A percentile compares a stretch with the other conserved stretches of the same genome.
Conservation (phyloP, 2,888 invertebrate genomes). For the Tiliacea aurago region DNA sequence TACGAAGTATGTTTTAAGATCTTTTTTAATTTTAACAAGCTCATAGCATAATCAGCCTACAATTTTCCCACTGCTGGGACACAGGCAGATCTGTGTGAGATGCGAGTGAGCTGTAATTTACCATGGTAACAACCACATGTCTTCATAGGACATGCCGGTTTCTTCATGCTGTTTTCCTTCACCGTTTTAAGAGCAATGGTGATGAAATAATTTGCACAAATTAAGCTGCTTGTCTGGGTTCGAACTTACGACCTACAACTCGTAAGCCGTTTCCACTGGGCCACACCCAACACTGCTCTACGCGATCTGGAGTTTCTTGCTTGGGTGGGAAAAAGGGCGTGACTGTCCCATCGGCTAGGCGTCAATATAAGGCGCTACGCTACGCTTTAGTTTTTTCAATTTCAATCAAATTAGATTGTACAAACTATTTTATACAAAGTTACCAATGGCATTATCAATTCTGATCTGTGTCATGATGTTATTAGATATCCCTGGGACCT, state of each 20-base stretch:
- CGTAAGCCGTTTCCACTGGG: background rate
- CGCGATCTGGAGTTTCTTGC: background rate
- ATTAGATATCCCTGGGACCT: constrained; percentile 28
- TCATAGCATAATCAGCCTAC: background rate
- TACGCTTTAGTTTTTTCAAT: background rate
- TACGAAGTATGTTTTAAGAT: constrained; percentile 56
- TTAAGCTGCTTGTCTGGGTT: background rate
- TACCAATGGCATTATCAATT: background rate
- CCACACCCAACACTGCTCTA: background rate
- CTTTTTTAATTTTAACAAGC: background rate
- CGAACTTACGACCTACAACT: background rate
- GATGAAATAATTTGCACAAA: background rate
- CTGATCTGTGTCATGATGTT: background rate
- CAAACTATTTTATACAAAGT: background rate
- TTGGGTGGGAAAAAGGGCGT: background rate
- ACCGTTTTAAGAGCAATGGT: background rate
- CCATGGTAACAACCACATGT: background rate
- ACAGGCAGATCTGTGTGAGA: background rate
- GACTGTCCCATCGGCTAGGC: background rate
- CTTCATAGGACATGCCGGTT: no score
- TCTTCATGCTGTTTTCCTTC: background rate
- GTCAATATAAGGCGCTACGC: background rate
- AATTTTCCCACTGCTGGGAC: background rate
- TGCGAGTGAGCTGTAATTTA: background rate
- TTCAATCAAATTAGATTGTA: background rate